Conservation (phyloP, 1,140 invertebrate genomes). For the Neocloeon triangulifer region DNA sequence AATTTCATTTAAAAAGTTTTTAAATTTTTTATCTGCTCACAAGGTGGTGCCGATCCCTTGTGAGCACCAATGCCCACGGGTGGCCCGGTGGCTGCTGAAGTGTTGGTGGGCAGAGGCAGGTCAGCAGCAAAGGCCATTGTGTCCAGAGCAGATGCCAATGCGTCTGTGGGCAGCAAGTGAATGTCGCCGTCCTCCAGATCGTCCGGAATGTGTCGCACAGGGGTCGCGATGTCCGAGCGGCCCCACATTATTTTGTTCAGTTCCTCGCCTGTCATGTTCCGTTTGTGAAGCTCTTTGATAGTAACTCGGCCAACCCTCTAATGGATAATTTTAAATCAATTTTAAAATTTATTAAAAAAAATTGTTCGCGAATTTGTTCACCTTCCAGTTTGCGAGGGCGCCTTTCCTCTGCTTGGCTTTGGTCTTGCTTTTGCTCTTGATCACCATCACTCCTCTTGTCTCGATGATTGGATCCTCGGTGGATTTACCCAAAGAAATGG, state of each 20-base stretch:
- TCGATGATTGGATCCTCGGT: conserved; percentile 57
- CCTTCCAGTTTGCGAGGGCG: conserved; percentile 95
- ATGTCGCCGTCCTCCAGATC: too few relatives aligned
- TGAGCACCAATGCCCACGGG: too few relatives aligned
- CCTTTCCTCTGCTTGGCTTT: conserved; percentile 88
- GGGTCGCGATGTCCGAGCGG: conserved; percentile 61
- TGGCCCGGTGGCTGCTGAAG: conserved; percentile 13
- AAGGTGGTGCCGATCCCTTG: too few relatives aligned
- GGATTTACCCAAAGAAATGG: conserved; percentile 63
- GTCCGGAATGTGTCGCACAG: too few relatives aligned
- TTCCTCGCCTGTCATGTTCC: conserved; percentile 67
- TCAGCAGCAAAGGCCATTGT: conserved; percentile 58
- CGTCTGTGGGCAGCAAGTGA: too few relatives aligned
- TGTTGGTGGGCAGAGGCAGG: conserved; percentile 22
- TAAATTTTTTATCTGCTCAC: too few relatives aligned
- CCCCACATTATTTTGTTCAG: conserved; percentile 73
- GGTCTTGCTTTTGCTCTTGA: conserved; percentile 91
- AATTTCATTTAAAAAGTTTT: too few relatives aligned
- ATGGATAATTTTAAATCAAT: conserved; percentile 10
- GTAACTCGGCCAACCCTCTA: conserved; percentile 72
- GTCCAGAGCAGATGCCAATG: conserved; percentile 50
- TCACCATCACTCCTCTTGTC: conserved; percentile 86
- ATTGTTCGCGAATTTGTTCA: too few relatives aligned
- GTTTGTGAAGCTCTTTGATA: conserved; percentile 54
- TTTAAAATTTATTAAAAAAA: background rate